Evolutionary conservation across 2,113 vertebrate genomes (phyloP), one percentile per base, ranked within the genome.

Genomic region (Ictidomys tridecemlineatus): DNA sequence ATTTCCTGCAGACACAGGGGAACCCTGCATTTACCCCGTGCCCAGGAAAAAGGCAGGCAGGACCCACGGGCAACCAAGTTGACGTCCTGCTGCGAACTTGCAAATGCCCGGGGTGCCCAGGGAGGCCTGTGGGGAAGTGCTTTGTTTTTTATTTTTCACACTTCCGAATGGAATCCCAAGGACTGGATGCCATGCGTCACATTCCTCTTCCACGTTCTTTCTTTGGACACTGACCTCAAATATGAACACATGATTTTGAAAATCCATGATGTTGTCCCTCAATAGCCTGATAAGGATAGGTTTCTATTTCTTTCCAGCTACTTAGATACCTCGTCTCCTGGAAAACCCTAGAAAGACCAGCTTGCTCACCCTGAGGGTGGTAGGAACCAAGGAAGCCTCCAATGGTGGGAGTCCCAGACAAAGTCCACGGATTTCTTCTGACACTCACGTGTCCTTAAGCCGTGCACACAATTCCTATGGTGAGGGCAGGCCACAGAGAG

Each of bases 221-320:
- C 67, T 87, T 65, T 77, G 61, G 37, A 37, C 51, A 1, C 56
- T 34, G 51, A 73, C 91, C 78, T 95, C 91, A 86, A 70, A 94
- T 5, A 58, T 26, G 32, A 86, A 84, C 85, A 76, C 2, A 20
- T 4, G 51, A n/a, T 74, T 92, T 83, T 85, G 69, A 86, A 96
- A 95, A 85, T 45, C n/a, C 37, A 37, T 28, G n/a, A 85, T 37
- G 17, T 58, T 39, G 63, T 45, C 73, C 90, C 48, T 72, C 58
- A 73, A 42, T 20, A 70, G 51, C 92, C 61, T 85, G 16, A n/a
- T 26, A 65, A 13, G 58, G 63, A 2, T 32, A 72, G 7, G 11
- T 34, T 93, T 92, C 85, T 69, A 9, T 76, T 91, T 97, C 92
- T 94, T 89, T 28, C 20, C 63, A 65, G 84, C 67, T 79, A 92